phyloP scores from a whole-genome alignment of 2,797 vertebrate species.

The Lagocephalus sceleratus region DNA sequence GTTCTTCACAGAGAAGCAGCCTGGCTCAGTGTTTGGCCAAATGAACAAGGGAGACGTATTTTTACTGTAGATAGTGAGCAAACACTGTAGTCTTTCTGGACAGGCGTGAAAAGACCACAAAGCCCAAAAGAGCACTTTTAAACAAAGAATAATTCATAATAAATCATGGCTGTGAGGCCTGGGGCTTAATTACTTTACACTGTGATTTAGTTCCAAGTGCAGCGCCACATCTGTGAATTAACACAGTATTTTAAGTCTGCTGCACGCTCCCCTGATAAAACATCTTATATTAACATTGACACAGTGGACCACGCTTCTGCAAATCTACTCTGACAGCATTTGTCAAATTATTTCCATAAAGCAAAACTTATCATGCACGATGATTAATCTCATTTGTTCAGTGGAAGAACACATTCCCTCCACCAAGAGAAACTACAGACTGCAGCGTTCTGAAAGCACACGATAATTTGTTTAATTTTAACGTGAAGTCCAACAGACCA shows the following conservation, averaged over 20 bases:
- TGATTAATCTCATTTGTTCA: too few species aligned
- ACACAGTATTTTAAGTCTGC: not conserved
- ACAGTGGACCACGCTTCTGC: not conserved
- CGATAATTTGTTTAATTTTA: too few species aligned
- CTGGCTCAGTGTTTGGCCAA: conserved; percentile 30
- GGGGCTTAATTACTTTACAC: conserved; percentile 16
- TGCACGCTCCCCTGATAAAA: too few species aligned
- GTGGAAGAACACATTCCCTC: too few species aligned
- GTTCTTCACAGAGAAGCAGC: conserved; percentile 15
- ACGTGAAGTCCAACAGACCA: too few species aligned
- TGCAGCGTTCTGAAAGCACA: too few species aligned
- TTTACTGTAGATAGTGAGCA: conserved; percentile 12
- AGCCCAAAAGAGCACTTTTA: conserved; percentile 14
- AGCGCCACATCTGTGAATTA: not conserved
- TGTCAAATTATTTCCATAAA: too few species aligned
- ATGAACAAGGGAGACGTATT: conserved; percentile 28
- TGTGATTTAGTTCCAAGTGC: conserved; percentile 35
- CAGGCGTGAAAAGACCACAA: conserved; percentile 12
- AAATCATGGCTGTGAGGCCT: conserved; percentile 21
- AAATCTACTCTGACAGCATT: too few species aligned
- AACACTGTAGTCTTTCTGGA: conserved; percentile 15
- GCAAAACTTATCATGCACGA: too few species aligned
- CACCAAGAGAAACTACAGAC: too few species aligned
- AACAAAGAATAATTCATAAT: conserved; percentile 9
- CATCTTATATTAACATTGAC: not conserved